Conservation (phyloP, 2,797 vertebrate genomes). For the Urophycis tenuis region DNA sequence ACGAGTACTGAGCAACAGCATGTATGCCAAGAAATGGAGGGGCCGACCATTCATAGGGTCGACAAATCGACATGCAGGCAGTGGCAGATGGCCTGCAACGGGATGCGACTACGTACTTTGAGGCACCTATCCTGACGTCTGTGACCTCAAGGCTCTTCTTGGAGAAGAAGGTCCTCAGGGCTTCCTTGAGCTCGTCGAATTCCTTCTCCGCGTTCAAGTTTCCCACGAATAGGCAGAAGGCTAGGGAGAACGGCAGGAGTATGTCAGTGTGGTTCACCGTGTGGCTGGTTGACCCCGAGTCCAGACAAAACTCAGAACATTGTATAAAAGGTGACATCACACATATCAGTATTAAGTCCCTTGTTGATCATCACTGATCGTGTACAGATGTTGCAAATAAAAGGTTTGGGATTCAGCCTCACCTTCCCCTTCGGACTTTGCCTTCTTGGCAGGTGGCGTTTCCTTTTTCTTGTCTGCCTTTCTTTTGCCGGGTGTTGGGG, state of each 20-base stretch:
- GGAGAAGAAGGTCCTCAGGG: slow-evolving; percentile 79
- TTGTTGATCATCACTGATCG: slow-evolving; percentile 65
- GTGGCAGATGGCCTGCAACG: fast-evolving
- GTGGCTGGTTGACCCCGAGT: background rate
- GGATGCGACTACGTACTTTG: slow-evolving; percentile 71
- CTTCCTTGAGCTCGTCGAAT: slow-evolving; percentile 81
- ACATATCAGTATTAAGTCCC: slow-evolving; percentile 84
- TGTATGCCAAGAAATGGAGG: slow-evolving; percentile 60
- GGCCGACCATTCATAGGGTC: background rate
- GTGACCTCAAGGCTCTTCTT: slow-evolving; percentile 80
- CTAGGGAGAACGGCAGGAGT: slow-evolving; percentile 6
- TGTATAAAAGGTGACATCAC: slow-evolving; percentile 56
- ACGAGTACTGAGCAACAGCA: slow-evolving; percentile 53
- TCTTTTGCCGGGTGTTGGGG: slow-evolving; percentile 79
- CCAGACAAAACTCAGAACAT: slow-evolving; percentile 15
- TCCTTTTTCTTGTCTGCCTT: slow-evolving; percentile 82
- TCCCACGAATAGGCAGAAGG: slow-evolving; percentile 80
- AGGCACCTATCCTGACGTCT: slow-evolving; percentile 82
- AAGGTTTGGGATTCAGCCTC: background rate
- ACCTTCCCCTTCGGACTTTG: slow-evolving; percentile 80
- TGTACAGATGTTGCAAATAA: background rate
- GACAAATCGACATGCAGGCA: background rate
- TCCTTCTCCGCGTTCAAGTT: slow-evolving; percentile 81
- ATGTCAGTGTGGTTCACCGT: background rate
- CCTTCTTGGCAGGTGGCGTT: slow-evolving; percentile 83